phyloP scores from a whole-genome alignment of 2,888 invertebrate genomes.

The Itoplectis maculator region DNA sequence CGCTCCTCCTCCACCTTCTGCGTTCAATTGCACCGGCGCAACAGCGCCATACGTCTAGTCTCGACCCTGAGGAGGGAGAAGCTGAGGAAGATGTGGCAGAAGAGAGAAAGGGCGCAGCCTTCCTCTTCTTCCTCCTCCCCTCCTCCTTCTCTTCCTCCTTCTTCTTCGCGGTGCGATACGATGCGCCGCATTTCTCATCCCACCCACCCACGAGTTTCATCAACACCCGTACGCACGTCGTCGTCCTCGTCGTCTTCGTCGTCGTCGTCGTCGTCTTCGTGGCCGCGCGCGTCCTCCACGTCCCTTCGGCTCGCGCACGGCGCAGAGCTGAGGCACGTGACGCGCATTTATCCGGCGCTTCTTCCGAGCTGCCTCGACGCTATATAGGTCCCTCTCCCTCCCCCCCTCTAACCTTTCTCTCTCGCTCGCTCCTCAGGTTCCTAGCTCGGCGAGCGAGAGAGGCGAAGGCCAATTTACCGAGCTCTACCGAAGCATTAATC shows the following conservation, averaged over 20 bases:
- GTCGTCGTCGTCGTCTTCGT: conserved; percentile 10
- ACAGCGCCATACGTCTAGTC: background rate
- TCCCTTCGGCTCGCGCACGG: conserved; percentile 39
- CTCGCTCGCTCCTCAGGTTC: background rate
- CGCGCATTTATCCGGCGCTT: conserved; percentile 81
- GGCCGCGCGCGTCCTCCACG: conserved; percentile 16
- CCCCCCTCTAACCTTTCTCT: conserved; percentile 11
- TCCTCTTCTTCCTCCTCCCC: conserved; percentile 4
- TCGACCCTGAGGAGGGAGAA: conserved; percentile 14
- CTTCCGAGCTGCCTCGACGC: conserved; percentile 52
- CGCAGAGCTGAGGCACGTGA: conserved; percentile 78
- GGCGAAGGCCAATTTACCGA: conserved; percentile 79
- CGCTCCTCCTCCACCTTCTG: conserved; percentile 12
- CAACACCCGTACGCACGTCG: conserved; percentile 64
- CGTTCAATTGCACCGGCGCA: conserved; percentile 14
- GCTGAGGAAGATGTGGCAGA: background rate
- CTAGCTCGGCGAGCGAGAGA: conserved; percentile 37
- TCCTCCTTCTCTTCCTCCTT: no score
- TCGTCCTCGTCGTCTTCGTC: conserved; percentile 38
- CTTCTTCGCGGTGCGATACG: conserved; percentile 28
- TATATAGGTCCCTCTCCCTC: conserved; percentile 13
- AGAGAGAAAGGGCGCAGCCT: background rate
- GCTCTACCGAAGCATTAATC: conserved; percentile 78
- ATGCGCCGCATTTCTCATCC: conserved; percentile 35
- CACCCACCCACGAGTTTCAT: conserved; percentile 66